A percentile compares a stretch with the other conserved stretches of the same genome.
Conservation (phyloP, 2,113 vertebrate genomes). For the Sula dactylatra region DNA sequence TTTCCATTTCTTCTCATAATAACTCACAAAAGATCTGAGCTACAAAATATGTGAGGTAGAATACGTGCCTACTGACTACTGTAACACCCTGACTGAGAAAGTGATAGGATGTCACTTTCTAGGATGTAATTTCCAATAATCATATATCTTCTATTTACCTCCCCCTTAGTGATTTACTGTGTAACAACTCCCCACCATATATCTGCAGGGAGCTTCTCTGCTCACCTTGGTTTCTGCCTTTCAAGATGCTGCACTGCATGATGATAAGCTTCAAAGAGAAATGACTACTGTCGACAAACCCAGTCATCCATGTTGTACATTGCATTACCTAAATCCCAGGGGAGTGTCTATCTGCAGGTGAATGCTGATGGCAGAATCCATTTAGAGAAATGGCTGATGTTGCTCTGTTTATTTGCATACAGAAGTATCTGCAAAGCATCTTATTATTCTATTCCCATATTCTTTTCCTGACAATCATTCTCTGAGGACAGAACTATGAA, state of each 20-base stretch:
- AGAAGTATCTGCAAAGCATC: neutral
- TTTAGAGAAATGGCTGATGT: neutral
- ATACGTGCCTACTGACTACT: neutral
- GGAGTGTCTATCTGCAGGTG: constrained; percentile 2
- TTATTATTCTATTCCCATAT: neutral
- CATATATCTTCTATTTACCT: neutral
- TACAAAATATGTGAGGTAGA: neutral
- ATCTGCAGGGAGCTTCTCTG: constrained; percentile 16
- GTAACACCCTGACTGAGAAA: neutral
- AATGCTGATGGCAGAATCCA: constrained; percentile 12
- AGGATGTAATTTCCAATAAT: neutral
- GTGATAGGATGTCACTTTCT: neutral
- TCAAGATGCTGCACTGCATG: neutral
- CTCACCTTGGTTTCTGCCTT: constrained; percentile 23
- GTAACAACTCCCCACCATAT: neutral
- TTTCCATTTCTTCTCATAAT: neutral
- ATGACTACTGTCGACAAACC: constrained; percentile 9
- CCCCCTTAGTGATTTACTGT: neutral
- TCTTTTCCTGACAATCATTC: neutral
- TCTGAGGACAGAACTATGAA: neutral
- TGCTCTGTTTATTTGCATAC: constrained; percentile 24
- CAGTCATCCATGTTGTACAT: constrained; percentile 31
- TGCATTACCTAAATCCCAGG: constrained; percentile 8
- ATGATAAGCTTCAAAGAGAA: constrained; percentile 24
- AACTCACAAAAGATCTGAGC: neutral